Base-by-base conservation (phyloP, 2,888 invertebrate genomes). In the Drosophila picticornis region DNA sequence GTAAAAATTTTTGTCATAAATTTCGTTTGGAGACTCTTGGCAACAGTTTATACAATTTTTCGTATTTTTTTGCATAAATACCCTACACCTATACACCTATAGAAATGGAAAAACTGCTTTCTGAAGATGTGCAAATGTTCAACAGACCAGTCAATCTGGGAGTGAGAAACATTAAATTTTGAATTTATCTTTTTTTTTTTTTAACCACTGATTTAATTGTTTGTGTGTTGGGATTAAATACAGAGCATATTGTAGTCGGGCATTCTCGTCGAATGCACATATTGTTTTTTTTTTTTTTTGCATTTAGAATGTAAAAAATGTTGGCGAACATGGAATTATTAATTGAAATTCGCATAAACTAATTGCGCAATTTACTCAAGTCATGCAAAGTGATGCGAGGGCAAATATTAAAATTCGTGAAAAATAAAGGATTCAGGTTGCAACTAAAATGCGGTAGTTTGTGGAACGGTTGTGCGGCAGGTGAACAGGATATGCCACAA, bases 1-100 rank as follows among this genome's bases (percentile, higher is more conserved):
- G 81, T 82, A 83, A 66, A 83, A 86, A 83, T 88, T 79, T 77
- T 80, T 64, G 72, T 77, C 81, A 89, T 89, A 89, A 88, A 87
- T 88, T 88, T 81, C 65, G 36, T 69, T 84, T 84, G 80, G 64
- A 75, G 77, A 75, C 75, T 65, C 73, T 76, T 63, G 79, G 68
- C 66, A 55, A 69, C 72, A 52, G 74, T 78, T 67, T 73, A 43
- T 60, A 53, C 36, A 73, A 55, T 58, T 38, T 50, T 36, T 13
- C 2, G 31, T 31, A 43, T n/a, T 16, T 29, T n/a, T 55, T 27
- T 50, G n/a, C 59, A 53, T 27, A 4, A 0, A 36, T 36, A 25
- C 36, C 19, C 55, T 55, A 13, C 36, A 55, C 13, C 16, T 4
- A 32, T 4, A 32, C n/a, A n/a, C n/a, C 4, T 2, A 43, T 13